Conservation (phyloP, 2,113 vertebrate genomes). For the Daubentonia madagascariensis region DNA sequence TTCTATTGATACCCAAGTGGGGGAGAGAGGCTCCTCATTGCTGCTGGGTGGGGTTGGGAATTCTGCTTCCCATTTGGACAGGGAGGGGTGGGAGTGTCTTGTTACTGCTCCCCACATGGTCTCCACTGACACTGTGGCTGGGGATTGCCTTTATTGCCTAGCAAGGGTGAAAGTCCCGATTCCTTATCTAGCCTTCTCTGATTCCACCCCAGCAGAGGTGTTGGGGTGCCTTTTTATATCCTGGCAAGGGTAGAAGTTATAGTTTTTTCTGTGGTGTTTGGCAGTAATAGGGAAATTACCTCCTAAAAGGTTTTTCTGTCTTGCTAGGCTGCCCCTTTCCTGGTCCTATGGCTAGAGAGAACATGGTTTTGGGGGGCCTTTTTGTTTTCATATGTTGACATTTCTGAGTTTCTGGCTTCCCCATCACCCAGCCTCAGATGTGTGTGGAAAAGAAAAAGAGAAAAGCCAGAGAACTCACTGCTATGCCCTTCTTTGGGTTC, state of each 20-base stretch:
- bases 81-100: neutral
- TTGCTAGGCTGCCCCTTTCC: neutral
- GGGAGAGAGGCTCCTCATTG: neutral
- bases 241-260: neutral
- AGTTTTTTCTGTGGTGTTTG: neutral
- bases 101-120: neutral
- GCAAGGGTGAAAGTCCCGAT: neutral
- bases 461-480: neutral
- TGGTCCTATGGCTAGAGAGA: neutral
- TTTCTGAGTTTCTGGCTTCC: constrained; percentile 18
- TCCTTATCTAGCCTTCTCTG: neutral
- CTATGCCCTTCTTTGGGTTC: neutral
- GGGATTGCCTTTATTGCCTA: neutral
- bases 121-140: neutral
- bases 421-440: neutral
- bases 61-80: neutral
- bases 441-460: neutral
- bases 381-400: neutral
- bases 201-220: neutral
- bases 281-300: neutral
- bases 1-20: neutral
- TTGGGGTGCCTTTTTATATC: neutral
- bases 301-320: constrained; percentile 22
- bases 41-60: neutral
- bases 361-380: neutral